phyloP scores from a whole-genome alignment of 1,140 invertebrate genomes.

The Pachyrhynchus sulphureomaculatus region DNA sequence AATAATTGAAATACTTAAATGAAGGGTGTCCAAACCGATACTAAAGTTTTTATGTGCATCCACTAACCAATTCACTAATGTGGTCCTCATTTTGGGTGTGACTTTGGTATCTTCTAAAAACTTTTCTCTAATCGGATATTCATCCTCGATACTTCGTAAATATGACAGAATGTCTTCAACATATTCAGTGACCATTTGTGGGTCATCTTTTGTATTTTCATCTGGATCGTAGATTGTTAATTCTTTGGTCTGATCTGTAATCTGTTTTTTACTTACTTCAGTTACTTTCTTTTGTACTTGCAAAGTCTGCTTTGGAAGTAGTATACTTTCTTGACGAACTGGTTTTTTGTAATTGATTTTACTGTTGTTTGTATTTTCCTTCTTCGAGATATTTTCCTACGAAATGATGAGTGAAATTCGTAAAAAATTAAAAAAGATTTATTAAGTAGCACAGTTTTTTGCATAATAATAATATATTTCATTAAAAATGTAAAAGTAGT shows the following conservation, averaged over 20 bases:
- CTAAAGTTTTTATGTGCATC: slow-evolving; percentile 89
- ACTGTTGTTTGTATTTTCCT: not conserved
- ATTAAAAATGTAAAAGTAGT: no score
- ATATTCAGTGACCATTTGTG: slow-evolving; percentile 77
- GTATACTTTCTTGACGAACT: slow-evolving; percentile 1
- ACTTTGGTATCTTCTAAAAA: slow-evolving; percentile 68
- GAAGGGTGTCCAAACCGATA: slow-evolving; percentile 87
- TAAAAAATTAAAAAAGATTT: no score
- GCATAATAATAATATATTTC: no score
- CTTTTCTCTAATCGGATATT: slow-evolving; percentile 61
- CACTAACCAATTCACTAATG: slow-evolving; percentile 91
- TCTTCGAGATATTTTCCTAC: not conserved
- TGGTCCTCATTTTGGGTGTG: slow-evolving; percentile 81
- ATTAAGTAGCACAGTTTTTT: no score
- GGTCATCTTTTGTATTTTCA: slow-evolving; percentile 71
- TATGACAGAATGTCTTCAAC: slow-evolving; percentile 85
- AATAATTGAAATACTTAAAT: slow-evolving; percentile 83
- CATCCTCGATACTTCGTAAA: slow-evolving; percentile 68
- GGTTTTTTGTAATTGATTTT: not conserved
- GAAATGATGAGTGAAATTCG: no score
- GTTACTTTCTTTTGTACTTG: not conserved
- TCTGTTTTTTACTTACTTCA: not conserved
- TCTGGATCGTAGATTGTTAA: slow-evolving; percentile 53
- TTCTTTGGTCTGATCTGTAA: slow-evolving; percentile 5
- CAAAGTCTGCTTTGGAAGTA: not conserved